Evolutionary conservation across 2,888 invertebrate genomes (phyloP), one percentile per base, ranked within the genome.

Genomic region (Troides oblongomaculatus): DNA sequence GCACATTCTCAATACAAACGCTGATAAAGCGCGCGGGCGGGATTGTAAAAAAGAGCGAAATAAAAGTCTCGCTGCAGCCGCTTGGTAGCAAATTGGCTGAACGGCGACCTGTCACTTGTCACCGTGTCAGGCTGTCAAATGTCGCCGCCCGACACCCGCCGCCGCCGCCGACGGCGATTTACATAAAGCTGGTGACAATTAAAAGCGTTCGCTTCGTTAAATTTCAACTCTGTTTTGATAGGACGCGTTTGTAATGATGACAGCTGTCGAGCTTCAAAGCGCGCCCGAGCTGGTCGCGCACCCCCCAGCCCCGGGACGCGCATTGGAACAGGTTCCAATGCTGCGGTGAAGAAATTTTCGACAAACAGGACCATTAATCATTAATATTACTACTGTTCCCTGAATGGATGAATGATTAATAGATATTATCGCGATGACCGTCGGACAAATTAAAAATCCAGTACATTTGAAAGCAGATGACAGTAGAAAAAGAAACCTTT

Each of bases 81-180:
- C 50, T 68, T 65, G 62, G 68, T 81, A 81, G 78, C 79, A 70
- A 73, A 73, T 73, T 72, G 84, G 85, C 85, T 86, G 88, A 82
- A 81, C 84, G 81, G 78, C 79, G 80, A 79, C 77, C 84, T 87
- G 89, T 89, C 88, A 84, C 77, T 72, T 76, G 77, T 76, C 77
- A 82, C 79, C 78, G 76, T 84, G 87, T 88, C 89, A 82, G 78
- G 76, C 78, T 87, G 88, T 86, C 89, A 82, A 66, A 78, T 83
- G 85, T 84, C 85, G 81, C 76, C 71, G 71, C 73, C 74, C 83
- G 88, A 86, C 85, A 84, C 81, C 79, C 81, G 79, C 79, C 71
- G 66, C 64, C 66, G 74, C 72, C 72, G 74, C 71, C 75, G 69
- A 62, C 72, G 69, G 62, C 72, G 72, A 79, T 79, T 78, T 78